Evolutionary conservation across 2,888 invertebrate genomes (phyloP).

Genomic region (Orgyia antiqua): DNA sequence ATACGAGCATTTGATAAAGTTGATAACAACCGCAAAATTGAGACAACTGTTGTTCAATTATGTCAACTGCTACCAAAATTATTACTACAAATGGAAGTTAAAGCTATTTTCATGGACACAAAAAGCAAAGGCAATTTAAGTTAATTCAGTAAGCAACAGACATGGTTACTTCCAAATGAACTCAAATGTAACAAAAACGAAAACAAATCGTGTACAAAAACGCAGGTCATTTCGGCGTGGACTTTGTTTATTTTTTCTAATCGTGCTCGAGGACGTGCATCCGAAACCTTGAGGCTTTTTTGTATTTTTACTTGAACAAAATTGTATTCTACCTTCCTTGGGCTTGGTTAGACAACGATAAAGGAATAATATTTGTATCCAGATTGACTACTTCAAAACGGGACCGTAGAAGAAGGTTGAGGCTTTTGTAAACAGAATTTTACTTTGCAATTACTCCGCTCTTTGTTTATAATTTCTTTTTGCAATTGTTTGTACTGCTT

Average conservation of each 20-base stretch:
- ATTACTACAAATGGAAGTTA: conserved; percentile 48
- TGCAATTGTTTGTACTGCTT: conserved; percentile 56
- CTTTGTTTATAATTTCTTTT: conserved; percentile 57
- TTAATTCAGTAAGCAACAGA: conserved; percentile 75
- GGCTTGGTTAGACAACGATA: conserved; percentile 66
- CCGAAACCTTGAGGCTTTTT: conserved; percentile 66
- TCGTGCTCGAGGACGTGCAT: conserved; percentile 69
- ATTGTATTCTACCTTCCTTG: conserved; percentile 59
- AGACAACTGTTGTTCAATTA: conserved; percentile 25
- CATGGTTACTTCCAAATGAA: conserved; percentile 77
- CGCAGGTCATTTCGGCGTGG: conserved; percentile 74
- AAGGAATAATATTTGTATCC: conserved; percentile 64
- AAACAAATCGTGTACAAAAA: conserved; percentile 76
- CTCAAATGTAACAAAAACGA: conserved; percentile 76
- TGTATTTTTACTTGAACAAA: conserved; percentile 53
- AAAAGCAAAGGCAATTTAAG: conserved; percentile 69
- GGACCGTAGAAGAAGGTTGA: conserved; percentile 55
- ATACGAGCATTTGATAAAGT: too few relatives aligned
- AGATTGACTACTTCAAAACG: conserved; percentile 49
- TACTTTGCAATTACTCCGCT: conserved; percentile 55
- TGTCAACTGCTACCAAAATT: conserved; percentile 35
- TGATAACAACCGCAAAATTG: conserved; percentile 12
- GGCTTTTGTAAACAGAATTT: conserved; percentile 63
- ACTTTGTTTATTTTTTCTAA: conserved; percentile 74
- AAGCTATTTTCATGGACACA: conserved; percentile 46